phyloP scores from a whole-genome alignment of 1,140 invertebrate genomes.

The Hormaphis cornu region DNA sequence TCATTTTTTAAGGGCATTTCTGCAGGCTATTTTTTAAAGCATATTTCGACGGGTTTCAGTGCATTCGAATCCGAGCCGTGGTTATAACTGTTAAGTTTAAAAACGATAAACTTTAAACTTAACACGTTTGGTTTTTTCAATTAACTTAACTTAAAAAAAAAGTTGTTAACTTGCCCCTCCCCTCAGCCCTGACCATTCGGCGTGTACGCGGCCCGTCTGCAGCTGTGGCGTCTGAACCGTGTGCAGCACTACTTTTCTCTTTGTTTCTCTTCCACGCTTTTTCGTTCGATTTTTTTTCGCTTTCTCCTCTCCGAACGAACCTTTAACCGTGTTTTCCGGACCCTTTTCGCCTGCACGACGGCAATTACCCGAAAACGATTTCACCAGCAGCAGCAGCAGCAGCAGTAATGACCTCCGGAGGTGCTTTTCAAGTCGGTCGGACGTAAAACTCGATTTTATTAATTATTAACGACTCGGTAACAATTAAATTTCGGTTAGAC shows the following conservation, averaged over 20 bases:
- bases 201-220: conserved; percentile 7
- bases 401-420: conserved; percentile 11
- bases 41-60: no score
- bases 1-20: no score
- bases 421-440: background rate
- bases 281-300: background rate
- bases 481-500: conserved; percentile 1
- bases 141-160: no score
- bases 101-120: no score
- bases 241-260: background rate
- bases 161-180: no score
- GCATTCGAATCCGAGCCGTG: no score
- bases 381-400: background rate
- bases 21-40: no score
- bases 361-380: conserved; percentile 25
- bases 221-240: background rate
- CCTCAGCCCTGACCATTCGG: no score
- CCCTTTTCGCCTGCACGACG: background rate
- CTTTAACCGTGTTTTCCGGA: conserved; percentile 1
- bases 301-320: background rate
- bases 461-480: conserved; percentile 17
- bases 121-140: no score
- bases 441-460: conserved; percentile 9
- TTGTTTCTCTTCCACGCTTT: background rate
- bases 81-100: no score